phyloP scores from a whole-genome alignment of 2,888 invertebrate species.

The Helobdella robusta region DNA sequence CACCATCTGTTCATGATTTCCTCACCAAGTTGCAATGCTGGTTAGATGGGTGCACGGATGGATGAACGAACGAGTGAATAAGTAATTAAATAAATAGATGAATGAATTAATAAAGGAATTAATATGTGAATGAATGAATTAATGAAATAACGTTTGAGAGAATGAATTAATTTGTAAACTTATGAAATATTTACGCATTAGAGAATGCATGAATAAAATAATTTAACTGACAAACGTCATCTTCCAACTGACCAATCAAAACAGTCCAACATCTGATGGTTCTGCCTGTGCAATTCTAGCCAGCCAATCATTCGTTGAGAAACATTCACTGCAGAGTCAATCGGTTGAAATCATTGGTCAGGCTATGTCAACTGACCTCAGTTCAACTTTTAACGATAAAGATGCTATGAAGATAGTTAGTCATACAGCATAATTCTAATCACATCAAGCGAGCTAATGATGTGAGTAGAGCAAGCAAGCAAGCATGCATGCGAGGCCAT shows the following conservation, averaged over 20 bases:
- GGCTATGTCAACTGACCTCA: conserved; percentile 89
- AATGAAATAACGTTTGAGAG: too few species aligned
- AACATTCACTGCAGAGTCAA: conserved; percentile 65
- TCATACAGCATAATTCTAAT: too few species aligned
- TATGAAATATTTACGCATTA: too few species aligned
- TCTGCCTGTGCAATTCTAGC: conserved; percentile 83
- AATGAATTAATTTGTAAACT: too few species aligned
- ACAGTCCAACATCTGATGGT: conserved; percentile 90
- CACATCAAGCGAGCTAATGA: background rate
- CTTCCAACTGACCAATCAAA: too few species aligned
- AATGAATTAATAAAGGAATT: too few species aligned
- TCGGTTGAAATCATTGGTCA: conserved; percentile 92
- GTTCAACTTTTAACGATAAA: conserved; percentile 70
- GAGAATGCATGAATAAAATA: conserved; percentile 2
- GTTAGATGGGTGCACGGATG: too few species aligned
- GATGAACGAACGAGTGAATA: too few species aligned
- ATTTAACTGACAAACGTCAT: too few species aligned
- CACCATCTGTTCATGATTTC: conserved; percentile 79
- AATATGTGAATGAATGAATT: too few species aligned
- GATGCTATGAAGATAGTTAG: conserved; percentile 65
- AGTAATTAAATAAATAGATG: too few species aligned
- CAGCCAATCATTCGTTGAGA: conserved; percentile 75
- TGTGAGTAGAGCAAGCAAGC: background rate
- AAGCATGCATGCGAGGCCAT: too few species aligned
- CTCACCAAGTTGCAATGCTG: conserved; percentile 94